These are phyloP conservation scores for Ypsolopha scabrella DNA, from an alignment of 2,888 invertebrate species.

Conservation along the genomic window DNA sequence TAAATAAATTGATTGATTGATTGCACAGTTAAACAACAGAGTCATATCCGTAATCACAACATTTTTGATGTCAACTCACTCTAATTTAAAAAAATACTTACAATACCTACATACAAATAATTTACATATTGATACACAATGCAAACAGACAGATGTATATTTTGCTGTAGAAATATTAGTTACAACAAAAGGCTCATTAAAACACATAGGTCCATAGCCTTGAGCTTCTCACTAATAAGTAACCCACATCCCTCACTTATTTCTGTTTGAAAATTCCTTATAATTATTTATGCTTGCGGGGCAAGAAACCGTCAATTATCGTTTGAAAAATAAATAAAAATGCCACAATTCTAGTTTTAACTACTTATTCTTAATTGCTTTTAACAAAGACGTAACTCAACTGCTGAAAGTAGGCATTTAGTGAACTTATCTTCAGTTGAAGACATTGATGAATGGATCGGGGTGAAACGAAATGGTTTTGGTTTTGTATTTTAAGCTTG, in stretches of 20 bases:
- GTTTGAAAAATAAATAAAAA: slow-evolving; percentile 41
- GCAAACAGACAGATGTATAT: too few species aligned
- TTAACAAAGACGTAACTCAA: slow-evolving; percentile 64
- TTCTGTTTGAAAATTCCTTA: slow-evolving; percentile 51
- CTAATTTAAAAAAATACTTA: too few species aligned
- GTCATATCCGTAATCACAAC: too few species aligned
- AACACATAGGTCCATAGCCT: slow-evolving; percentile 15
- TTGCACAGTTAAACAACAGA: too few species aligned
- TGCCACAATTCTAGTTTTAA: slow-evolving; percentile 39
- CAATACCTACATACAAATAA: too few species aligned
- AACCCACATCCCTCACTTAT: slow-evolving; percentile 26
- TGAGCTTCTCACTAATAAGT: slow-evolving; percentile 37
- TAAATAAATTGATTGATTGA: too few species aligned
- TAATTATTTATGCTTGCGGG: slow-evolving; percentile 37
- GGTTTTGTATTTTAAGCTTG: slow-evolving; percentile 24
- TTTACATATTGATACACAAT: too few species aligned
- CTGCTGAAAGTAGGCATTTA: slow-evolving; percentile 55
- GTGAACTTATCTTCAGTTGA: slow-evolving; percentile 40
- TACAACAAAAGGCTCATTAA: slow-evolving; percentile 10
- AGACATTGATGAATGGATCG: slow-evolving; percentile 56
- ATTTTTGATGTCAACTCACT: too few species aligned
- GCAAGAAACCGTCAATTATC: slow-evolving; percentile 53
- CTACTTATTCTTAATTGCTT: slow-evolving; percentile 64
- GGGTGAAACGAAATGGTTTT: slow-evolving; percentile 36
- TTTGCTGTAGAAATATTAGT: too few species aligned